Evolutionary conservation across 92 coral and sea anemone species (phyloP).

Genomic region (Actinostola sp.): DNA sequence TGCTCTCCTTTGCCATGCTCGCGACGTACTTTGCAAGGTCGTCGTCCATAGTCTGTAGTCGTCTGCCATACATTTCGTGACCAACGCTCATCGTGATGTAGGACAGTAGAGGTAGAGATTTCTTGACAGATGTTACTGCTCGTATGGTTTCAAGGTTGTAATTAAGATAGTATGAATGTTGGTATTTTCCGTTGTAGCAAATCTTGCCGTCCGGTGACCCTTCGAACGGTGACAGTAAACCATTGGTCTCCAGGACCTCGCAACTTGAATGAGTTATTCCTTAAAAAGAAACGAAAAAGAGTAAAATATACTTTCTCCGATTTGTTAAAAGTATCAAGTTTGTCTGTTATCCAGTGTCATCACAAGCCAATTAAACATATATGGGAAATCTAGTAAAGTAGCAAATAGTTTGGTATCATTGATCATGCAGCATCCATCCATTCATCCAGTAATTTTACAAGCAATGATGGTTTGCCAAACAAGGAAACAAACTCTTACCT

Average conservation of each 20-base stretch:
- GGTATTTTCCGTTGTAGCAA: conserved; percentile 89
- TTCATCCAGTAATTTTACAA: no score
- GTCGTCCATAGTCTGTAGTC: conserved; percentile 72
- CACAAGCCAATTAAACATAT: no score
- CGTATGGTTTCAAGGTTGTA: conserved; percentile 58
- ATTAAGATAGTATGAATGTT: conserved; percentile 71
- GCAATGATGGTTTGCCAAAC: neutral
- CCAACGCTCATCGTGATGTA: conserved; percentile 74
- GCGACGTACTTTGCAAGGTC: conserved; percentile 54
- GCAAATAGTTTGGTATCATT: no score
- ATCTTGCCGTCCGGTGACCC: conserved; percentile 72
- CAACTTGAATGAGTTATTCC: conserved; percentile 92
- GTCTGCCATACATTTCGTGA: conserved; percentile 73
- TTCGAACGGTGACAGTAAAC: conserved; percentile 56
- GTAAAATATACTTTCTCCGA: no score
- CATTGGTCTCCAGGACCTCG: conserved; percentile 55
- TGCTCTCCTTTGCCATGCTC: conserved; percentile 50
- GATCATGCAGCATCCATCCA: no score
- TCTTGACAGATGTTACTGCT: conserved; percentile 41
- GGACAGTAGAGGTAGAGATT: conserved; percentile 64
- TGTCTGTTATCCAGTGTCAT: no score
- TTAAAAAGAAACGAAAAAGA: conserved; percentile 15
- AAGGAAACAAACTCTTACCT: conserved; percentile 35
- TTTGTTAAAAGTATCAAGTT: no score
- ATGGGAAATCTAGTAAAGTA: no score